Evolutionary conservation across 2,797 vertebrate species (phyloP).

Genomic region (Thunnus albacares): DNA sequence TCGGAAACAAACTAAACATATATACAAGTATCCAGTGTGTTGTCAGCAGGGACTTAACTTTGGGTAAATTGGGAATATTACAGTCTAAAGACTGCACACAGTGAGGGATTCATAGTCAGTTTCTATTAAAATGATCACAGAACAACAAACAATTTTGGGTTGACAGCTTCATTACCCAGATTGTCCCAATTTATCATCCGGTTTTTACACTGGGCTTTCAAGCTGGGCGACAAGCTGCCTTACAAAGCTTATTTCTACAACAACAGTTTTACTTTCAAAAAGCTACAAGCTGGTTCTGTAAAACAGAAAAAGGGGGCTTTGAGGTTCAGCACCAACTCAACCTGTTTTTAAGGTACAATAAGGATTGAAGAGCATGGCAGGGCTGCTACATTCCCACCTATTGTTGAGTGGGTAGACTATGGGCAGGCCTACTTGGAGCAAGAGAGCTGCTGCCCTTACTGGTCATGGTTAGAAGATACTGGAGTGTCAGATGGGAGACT

Average conservation of each 20-base stretch:
- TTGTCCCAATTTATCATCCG: constrained; percentile 56
- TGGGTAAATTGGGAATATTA: constrained; percentile 71
- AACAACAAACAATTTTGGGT: constrained; percentile 74
- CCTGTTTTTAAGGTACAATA: constrained; percentile 53
- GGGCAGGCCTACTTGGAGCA: constrained; percentile 18
- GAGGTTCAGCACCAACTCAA: constrained; percentile 74
- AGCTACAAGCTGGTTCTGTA: constrained; percentile 78
- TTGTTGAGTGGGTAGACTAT: constrained; percentile 50
- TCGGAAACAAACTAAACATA: constrained; percentile 84
- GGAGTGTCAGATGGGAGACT: constrained; percentile 49
- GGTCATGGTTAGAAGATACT: constrained; percentile 45
- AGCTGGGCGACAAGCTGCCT: constrained; percentile 71
- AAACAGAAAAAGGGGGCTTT: constrained; percentile 65
- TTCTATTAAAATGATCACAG: constrained; percentile 77
- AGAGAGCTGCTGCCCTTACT: constrained; percentile 38
- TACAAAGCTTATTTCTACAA: constrained; percentile 82
- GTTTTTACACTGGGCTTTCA: constrained; percentile 52
- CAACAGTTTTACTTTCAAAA: constrained; percentile 77
- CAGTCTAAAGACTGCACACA: constrained; percentile 79
- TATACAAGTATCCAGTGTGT: constrained; percentile 91
- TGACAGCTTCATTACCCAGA: constrained; percentile 72
- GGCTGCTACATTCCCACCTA: constrained; percentile 64
- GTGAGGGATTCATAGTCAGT: constrained; percentile 79
- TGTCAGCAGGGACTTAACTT: constrained; percentile 81
- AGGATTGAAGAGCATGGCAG: constrained; percentile 51